Base-by-base conservation (phyloP, 2,797 vertebrate genomes). In the Meriones psammophilus region DNA sequence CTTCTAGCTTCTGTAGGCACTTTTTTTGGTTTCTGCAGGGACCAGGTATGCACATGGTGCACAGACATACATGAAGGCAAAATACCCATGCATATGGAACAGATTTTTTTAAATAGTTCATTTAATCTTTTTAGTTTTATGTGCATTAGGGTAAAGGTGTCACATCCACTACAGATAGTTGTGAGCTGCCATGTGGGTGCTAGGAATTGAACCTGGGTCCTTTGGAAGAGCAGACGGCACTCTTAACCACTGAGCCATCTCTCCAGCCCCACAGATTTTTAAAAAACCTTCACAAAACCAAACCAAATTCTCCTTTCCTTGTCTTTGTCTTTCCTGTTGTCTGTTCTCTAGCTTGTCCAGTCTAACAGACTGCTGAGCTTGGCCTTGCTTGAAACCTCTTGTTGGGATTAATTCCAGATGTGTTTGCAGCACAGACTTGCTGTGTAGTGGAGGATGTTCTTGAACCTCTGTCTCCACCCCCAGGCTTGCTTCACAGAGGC, bases 361-460 rank as follows among this genome's bases (percentile, higher is more conserved):
- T 94, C 46, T 79, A 90, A 80, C 83, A 76, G 68, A 14, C 68
- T 92, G 76, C 76, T 89, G 4, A 79, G 18, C 50, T 96, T 50
- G 64, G 22, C 68, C 68, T 54, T 66, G 20, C 36, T 73, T 88
- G n/a, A 97, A 92, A 50, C 50, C 50, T 50, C 50, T 50, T 50
- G 8, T 50, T 8, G 50, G 50, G 50, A 50, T 50, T 50, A 50
- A 50, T 50, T 50, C 50, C 50, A 60, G 58, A 79, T 92, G 28
- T 69, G 20, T 85, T 84, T 46, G 39, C 46, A 66, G 39, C 62
- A 46, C 24, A 30, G 81, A 33, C 50, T 33, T n/a, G 64, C 66
- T 46, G 2, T 1, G 8, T 64, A 46, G 58, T 64, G 36, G 24
- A 64, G 58, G 60, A 83, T 64, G 39, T 42, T 30, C 17, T 83